Conservation (phyloP, 92 coral and sea anemone species). For the Umimayanthus chanpuru region DNA sequence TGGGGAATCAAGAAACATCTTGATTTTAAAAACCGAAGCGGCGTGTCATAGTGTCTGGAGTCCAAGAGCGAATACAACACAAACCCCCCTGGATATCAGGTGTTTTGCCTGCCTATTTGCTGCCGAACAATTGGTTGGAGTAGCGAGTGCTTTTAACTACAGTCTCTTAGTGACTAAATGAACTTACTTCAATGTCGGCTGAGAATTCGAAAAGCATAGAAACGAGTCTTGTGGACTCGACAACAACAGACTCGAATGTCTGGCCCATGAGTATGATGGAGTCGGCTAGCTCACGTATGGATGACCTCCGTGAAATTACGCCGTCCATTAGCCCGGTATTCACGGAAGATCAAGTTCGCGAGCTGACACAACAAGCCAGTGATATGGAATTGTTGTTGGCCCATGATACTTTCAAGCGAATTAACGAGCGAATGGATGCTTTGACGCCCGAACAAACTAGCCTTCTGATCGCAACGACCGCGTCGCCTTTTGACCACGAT, state of each 20-base stretch:
- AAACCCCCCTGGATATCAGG: slow-evolving; percentile 35
- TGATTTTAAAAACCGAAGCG: slow-evolving; percentile 18
- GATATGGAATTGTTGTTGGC: slow-evolving; percentile 76
- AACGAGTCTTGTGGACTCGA: slow-evolving; percentile 21
- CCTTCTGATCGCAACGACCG: slow-evolving; percentile 55
- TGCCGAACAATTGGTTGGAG: neutral
- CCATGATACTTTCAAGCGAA: slow-evolving; percentile 77
- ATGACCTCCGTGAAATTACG: slow-evolving; percentile 89
- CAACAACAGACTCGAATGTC: slow-evolving; percentile 27
- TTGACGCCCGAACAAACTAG: slow-evolving; percentile 71
- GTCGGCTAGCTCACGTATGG: slow-evolving; percentile 67
- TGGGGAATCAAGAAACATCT: neutral
- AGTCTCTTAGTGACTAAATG: neutral
- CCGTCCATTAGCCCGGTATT: slow-evolving; percentile 96
- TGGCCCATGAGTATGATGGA: slow-evolving; percentile 35
- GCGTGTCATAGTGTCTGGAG: neutral
- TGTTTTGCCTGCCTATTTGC: slow-evolving; percentile 21
- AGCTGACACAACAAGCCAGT: slow-evolving; percentile 74
- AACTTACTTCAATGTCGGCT: neutral
- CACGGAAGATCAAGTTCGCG: slow-evolving; percentile 96
- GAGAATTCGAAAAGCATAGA: slow-evolving; percentile 16
- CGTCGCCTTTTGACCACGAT: slow-evolving; percentile 59
- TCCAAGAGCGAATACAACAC: neutral
- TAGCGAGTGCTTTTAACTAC: slow-evolving; percentile 1
- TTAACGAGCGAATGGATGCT: slow-evolving; percentile 68